phyloP scores from a whole-genome alignment of 2,797 vertebrate genomes.

The Uromys caudimaculatus region DNA sequence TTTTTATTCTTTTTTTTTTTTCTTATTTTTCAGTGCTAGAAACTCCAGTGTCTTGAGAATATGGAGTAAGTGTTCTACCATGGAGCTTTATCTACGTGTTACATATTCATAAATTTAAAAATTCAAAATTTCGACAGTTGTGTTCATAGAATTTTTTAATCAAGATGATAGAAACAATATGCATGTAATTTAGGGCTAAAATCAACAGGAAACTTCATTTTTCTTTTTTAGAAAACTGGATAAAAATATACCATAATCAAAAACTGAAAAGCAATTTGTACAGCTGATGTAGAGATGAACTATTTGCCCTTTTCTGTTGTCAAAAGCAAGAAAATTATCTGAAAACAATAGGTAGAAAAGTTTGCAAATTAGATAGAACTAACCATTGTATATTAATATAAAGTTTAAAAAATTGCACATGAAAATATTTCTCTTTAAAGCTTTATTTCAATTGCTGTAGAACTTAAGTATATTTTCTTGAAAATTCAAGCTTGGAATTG shows the following conservation, averaged over 20 bases:
- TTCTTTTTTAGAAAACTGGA: background rate
- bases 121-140: background rate
- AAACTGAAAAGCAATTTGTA: background rate
- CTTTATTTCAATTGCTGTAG: background rate
- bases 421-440: background rate
- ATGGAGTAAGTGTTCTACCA: no score
- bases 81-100: background rate
- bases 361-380: background rate
- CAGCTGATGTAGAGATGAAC: background rate
- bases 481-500: background rate
- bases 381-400: background rate
- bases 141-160: background rate
- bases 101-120: background rate
- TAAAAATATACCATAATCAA: background rate
- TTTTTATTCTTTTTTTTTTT: background rate
- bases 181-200: background rate
- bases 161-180: background rate
- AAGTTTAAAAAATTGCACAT: background rate
- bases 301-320: background rate
- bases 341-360: background rate
- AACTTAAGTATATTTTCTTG: background rate
- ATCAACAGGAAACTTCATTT: background rate
- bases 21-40: background rate
- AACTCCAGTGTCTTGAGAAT: background rate
- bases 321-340: background rate